Conservation (phyloP, 2,888 invertebrate genomes). For the Eristalinus sepulchralis region DNA sequence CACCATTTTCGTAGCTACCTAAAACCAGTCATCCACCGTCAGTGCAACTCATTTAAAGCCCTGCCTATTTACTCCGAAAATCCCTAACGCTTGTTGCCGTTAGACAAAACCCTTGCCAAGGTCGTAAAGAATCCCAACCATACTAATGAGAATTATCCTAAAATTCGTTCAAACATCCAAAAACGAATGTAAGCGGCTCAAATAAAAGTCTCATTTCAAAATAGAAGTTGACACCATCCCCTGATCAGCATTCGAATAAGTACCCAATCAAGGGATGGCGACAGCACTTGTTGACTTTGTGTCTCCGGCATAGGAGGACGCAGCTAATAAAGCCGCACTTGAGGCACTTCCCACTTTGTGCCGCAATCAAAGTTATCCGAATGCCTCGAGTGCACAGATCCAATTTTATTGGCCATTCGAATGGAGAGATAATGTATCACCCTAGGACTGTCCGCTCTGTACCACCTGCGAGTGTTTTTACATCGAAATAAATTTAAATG, state of each 20-base stretch:
- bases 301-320: neutral
- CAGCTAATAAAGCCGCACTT: neutral
- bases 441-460: neutral
- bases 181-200: no score
- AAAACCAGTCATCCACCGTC: no score
- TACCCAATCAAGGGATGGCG: neutral
- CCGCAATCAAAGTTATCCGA: neutral
- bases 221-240: neutral
- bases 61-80: no score
- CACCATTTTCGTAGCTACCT: no score
- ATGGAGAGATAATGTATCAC: neutral
- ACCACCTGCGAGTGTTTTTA: neutral
- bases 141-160: no score
- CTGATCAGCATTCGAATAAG: neutral
- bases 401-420: neutral
- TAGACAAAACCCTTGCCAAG: no score
- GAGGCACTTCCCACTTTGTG: neutral
- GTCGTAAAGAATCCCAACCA: no score
- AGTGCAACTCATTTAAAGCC: no score
- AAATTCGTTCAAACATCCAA: no score
- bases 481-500: neutral
- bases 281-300: neutral
- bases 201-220: no score
- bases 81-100: no score
- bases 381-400: neutral